Conservation (phyloP, 2,113 vertebrate species). For the Morone saxatilis region DNA sequence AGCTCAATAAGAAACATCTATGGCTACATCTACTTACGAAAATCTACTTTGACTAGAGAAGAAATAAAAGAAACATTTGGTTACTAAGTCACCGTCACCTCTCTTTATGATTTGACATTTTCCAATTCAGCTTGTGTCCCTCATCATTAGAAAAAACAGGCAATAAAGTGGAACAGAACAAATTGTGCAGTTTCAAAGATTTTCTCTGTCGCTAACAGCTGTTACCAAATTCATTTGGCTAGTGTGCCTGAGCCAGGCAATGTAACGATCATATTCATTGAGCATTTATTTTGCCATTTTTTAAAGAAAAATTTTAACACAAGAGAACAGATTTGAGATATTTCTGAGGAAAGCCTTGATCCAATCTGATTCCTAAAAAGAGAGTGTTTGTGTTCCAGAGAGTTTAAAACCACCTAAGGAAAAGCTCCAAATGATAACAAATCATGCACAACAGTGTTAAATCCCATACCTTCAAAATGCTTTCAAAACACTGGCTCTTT, state of each 20-base stretch:
- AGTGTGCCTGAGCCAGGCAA: not conserved
- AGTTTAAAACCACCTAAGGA: not conserved
- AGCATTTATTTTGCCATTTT: slow-evolving; percentile 1
- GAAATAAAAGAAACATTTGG: slow-evolving; percentile 28
- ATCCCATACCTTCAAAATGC: not conserved
- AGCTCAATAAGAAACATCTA: slow-evolving; percentile 25
- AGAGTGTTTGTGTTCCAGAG: not conserved
- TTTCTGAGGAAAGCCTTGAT: not conserved
- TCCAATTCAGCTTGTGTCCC: slow-evolving; percentile 9
- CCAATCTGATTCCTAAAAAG: too few species aligned
- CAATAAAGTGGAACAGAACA: slow-evolving; percentile 14
- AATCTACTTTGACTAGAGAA: not conserved
- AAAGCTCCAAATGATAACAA: not conserved
- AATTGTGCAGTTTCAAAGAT: not conserved
- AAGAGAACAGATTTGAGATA: not conserved
- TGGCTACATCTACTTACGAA: not conserved
- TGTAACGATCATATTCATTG: not conserved
- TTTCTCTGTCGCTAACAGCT: slow-evolving; percentile 13
- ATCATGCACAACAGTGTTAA: not conserved
- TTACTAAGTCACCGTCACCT: not conserved
- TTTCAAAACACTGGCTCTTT: not conserved
- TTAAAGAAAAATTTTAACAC: not conserved
- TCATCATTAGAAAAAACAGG: slow-evolving; percentile 1
- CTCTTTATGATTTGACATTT: slow-evolving; percentile 14
- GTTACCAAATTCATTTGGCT: slow-evolving; percentile 12